A percentile compares a stretch with the other conserved stretches of the same genome.
Evolutionary conservation across 53 echinoderm and acorn worm species (phyloP).

Genomic region (Mesocentrotus franciscanus): DNA sequence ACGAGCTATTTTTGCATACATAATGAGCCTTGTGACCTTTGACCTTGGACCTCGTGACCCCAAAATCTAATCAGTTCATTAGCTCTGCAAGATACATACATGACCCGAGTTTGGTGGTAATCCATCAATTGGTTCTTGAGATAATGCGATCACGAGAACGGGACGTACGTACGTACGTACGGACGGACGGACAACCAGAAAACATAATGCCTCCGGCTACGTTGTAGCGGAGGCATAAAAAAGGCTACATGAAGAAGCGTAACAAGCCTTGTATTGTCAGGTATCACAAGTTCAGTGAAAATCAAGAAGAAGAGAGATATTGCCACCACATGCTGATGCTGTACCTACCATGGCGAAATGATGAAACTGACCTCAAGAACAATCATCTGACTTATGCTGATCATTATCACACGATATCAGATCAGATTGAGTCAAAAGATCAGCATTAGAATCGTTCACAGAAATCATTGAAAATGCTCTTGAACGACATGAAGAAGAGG

Average conservation of each 20-base stretch:
- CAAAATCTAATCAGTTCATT: too few species aligned
- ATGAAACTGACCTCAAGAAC: constrained; percentile 47
- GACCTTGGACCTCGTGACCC: too few species aligned
- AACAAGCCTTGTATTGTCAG: neutral
- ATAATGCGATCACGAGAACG: too few species aligned
- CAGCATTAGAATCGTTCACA: constrained; percentile 2
- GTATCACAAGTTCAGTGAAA: constrained; percentile 27
- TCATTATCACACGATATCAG: neutral
- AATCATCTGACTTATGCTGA: constrained; percentile 49
- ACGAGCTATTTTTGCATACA: too few species aligned
- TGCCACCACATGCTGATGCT: constrained; percentile 73
- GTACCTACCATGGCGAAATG: constrained; percentile 64
- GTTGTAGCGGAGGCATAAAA: too few species aligned
- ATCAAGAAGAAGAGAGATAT: constrained; percentile 73
- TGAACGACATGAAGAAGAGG: neutral
- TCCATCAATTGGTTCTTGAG: too few species aligned
- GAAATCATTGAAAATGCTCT: constrained; percentile 46
- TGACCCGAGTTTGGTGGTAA: too few species aligned
- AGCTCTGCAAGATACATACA: too few species aligned
- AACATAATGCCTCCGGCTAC: too few species aligned
- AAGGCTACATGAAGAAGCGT: neutral
- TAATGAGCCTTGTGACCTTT: too few species aligned
- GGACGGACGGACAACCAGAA: too few species aligned
- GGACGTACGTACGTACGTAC: too few species aligned
- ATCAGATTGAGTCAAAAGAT: neutral